Percentiles rank a stretch among this genome's conserved stretches.
Conservation (phyloP, 2,113 vertebrate species). For the Pomatorhinus ruficollis region DNA sequence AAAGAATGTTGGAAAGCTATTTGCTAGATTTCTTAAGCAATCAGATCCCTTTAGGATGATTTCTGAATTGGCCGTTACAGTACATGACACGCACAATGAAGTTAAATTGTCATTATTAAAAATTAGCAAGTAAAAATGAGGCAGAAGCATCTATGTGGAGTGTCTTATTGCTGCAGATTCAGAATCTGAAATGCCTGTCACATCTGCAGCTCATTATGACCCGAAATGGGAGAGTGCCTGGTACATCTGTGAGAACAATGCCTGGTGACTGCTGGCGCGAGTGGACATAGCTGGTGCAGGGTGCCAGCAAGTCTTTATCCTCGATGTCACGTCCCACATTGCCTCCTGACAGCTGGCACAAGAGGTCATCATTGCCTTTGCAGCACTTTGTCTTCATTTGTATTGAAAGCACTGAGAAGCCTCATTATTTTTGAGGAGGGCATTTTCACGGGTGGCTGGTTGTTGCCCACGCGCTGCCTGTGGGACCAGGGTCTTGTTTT, state of each 20-base stretch:
- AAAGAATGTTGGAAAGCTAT: conserved; percentile 27
- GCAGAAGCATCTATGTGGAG: background rate
- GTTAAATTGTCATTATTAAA: conserved; percentile 65
- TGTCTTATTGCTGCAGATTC: background rate
- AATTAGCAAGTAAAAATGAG: conserved; percentile 49
- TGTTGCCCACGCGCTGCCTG: accelerated
- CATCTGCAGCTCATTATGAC: conserved; percentile 47
- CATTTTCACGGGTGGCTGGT: background rate
- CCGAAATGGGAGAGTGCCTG: background rate
- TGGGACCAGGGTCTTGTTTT: background rate
- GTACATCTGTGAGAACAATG: conserved; percentile 31
- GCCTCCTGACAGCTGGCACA: conserved; percentile 7
- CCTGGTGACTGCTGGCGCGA: background rate
- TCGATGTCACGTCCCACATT: background rate
- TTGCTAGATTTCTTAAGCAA: conserved; percentile 54
- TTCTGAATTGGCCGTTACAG: conserved; percentile 32
- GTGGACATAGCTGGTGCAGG: background rate
- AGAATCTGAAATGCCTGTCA: background rate
- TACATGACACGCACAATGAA: background rate
- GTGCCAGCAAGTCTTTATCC: background rate
- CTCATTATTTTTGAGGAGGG: background rate
- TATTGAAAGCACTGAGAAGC: background rate
- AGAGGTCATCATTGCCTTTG: background rate
- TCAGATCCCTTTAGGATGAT: conserved; percentile 39
- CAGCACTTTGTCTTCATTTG: background rate